These are phyloP conservation scores for Carposina sasakii DNA, from an alignment of 1,140 invertebrate species.

Conservation along the genomic window DNA sequence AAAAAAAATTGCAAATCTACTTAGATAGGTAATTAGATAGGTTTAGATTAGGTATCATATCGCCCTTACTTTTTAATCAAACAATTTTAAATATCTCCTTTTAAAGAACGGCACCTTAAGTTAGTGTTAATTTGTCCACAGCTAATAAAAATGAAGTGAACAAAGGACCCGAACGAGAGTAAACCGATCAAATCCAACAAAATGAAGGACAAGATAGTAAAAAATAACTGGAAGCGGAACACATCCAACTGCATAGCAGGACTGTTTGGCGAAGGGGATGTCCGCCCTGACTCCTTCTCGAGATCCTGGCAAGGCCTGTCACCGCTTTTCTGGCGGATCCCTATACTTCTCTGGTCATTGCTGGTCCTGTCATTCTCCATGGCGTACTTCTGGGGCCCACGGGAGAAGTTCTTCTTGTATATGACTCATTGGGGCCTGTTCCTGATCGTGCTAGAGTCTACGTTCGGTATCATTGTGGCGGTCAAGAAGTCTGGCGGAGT, in stretches of 20 bases:
- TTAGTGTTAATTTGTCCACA: too few species aligned
- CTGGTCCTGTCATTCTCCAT: constrained; percentile 38
- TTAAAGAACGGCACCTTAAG: too few species aligned
- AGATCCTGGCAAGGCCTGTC: constrained; percentile 42
- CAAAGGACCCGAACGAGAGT: too few species aligned
- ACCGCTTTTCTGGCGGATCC: constrained; percentile 51
- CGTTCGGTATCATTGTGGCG: constrained; percentile 49
- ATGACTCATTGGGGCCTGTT: constrained; percentile 66
- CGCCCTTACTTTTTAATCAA: too few species aligned
- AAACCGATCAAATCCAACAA: constrained; percentile 14
- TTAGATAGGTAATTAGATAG: too few species aligned
- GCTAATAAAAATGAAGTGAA: too few species aligned
- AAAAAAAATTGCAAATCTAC: too few species aligned
- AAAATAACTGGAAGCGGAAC: constrained; percentile 27
- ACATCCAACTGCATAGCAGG: constrained; percentile 38
- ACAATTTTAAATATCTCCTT: too few species aligned
- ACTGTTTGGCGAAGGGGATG: constrained; percentile 33
- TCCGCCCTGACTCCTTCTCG: constrained; percentile 36
- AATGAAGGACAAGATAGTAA: constrained; percentile 35
- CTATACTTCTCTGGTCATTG: constrained; percentile 50
- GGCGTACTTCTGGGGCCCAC: constrained; percentile 48
- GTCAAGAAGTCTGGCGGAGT: constrained; percentile 25
- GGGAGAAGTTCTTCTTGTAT: constrained; percentile 50
- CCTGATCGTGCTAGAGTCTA: constrained; percentile 45
- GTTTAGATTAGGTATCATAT: too few species aligned